Base-by-base conservation (phyloP, 1,140 invertebrate genomes). In the Caenorhabditis remanei region DNA sequence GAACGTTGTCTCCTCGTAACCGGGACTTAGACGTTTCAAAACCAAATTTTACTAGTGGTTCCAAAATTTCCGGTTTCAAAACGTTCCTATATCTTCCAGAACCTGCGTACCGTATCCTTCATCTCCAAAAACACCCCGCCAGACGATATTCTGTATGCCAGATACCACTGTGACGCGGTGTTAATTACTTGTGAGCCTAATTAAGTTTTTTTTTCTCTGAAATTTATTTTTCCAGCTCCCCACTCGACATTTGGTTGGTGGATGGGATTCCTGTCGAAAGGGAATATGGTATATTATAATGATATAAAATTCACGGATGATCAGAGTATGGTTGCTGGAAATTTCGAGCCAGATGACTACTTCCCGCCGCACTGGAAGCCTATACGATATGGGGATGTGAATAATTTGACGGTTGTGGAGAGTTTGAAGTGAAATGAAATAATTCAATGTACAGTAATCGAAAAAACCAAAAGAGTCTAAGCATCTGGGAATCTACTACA, bases 201-300 rank as follows among this genome's bases (percentile, higher is more conserved):
- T 63, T 6, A 4, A 21, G 0, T 58, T 58, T 58, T 58, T 11
- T 7, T 11, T 19, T 7, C 3, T 21, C 6, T 1, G 8, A 63
- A 63, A 32, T 63, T 32, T 6, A 4, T 9, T 32, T 32, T 63
- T 63, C 13, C 58, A 63, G 58, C 58, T 11, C 58, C 58, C 14
- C 58, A 32, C 21, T 63, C 58, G 32, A 63, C 58, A 63, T 63
- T 63, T 8, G 58, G 58, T 9, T 63, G 58, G 58, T 63, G 58
- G 58, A 32, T 63, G 58, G 58, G 58, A n/a, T 63, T 32, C 24
- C 32, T 63, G 21, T 63, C 58, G 7, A 63, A 63, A 63, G 24
- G 58, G 32, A 32, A 63, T 7, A 14, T 32, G 32, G 24, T 32
- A 3, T 63, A 63, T 9, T 32, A 63, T 14, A 63, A 32, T 7